Conservation (phyloP, 1,140 invertebrate species). For the Mylabris phalerata region DNA sequence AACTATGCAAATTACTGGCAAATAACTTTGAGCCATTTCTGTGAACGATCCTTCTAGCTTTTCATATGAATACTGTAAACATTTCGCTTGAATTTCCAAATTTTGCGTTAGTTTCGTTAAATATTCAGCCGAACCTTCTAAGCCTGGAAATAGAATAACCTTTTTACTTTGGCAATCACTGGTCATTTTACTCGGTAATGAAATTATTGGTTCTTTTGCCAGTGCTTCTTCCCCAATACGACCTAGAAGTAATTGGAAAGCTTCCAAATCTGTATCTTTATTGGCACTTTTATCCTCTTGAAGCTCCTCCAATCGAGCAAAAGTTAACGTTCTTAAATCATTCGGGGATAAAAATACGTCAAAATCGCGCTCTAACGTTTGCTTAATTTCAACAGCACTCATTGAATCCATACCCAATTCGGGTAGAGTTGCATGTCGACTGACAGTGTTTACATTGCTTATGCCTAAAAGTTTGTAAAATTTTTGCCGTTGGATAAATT, state of each 20-base stretch:
- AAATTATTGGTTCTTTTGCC: not conserved
- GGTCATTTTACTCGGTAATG: not conserved
- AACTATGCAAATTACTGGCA: too few species aligned
- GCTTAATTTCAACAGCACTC: conserved; percentile 78
- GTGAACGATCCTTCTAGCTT: not conserved
- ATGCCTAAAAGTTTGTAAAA: conserved; percentile 38
- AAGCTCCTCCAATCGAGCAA: conserved; percentile 16
- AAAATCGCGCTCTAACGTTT: conserved; percentile 59
- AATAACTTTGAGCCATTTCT: too few species aligned
- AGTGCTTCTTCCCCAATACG: not conserved
- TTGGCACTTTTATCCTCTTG: not conserved
- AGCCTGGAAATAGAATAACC: not conserved
- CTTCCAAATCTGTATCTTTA: not conserved
- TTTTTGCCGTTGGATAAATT: conserved; percentile 18
- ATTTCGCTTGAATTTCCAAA: too few species aligned
- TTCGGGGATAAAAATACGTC: conserved; percentile 52
- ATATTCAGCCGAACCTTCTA: too few species aligned
- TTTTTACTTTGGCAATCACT: not conserved
- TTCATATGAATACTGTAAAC: too few species aligned
- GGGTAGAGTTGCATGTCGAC: conserved; percentile 59
- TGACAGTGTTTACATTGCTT: conserved; percentile 41
- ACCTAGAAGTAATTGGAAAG: not conserved
- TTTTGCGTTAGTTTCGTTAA: not conserved
- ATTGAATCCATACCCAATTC: conserved; percentile 80
- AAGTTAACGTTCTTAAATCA: conserved; percentile 50